A percentile compares a stretch with the other conserved stretches of the same genome.
Conservation (phyloP, 2,113 vertebrate species). For the Ciconia maguari region DNA sequence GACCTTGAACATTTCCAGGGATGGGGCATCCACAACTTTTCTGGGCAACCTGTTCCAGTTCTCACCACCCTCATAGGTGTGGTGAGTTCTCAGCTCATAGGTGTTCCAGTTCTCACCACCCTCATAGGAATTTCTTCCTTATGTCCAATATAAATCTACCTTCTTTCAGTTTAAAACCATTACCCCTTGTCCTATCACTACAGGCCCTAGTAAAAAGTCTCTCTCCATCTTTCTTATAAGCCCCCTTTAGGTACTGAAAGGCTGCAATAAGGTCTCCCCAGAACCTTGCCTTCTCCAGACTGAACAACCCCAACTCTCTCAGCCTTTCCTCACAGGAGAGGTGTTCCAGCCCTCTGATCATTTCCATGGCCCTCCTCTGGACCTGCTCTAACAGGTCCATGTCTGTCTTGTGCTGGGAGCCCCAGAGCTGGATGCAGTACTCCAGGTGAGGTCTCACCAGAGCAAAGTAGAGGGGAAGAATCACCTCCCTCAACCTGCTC, state of each 20-base stretch:
- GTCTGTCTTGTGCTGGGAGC: neutral
- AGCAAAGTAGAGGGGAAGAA: too few relatives aligned
- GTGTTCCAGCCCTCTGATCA: neutral
- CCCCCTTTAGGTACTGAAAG: neutral
- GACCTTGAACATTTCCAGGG: neutral
- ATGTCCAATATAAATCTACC: too few relatives aligned
- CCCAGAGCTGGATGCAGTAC: neutral
- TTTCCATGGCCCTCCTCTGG: neutral
- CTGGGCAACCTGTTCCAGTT: neutral
- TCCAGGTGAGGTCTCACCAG: too few relatives aligned
- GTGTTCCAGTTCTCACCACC: neutral
- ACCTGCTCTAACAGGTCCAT: neutral
- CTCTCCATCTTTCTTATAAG: neutral
- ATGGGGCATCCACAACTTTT: neutral
- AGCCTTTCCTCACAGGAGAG: neutral
- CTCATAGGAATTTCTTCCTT: neutral
- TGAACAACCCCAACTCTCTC: neutral
- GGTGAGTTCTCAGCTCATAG: too few relatives aligned
- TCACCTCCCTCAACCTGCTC: too few relatives aligned
- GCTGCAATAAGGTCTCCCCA: neutral
- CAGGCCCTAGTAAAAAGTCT: neutral
- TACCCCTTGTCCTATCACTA: neutral
- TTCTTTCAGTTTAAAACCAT: neutral
- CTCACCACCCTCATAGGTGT: neutral
- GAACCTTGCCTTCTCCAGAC: too few relatives aligned